Base-by-base conservation (phyloP, 2,797 vertebrate genomes). In the Sebastes wilsoni region DNA sequence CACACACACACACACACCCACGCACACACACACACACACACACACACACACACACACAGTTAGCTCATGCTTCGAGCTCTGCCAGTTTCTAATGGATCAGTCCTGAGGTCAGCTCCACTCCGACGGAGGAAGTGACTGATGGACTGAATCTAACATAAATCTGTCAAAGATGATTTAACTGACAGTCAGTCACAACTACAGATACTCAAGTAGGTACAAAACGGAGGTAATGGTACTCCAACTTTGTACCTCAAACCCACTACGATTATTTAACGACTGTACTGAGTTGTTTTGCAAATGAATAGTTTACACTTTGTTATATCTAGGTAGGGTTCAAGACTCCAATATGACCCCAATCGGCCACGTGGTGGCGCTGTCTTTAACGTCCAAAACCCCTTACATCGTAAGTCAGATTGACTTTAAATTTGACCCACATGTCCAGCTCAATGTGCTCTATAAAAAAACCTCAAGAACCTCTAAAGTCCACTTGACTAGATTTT, bases 61-160 rank as follows among this genome's bases (percentile, higher is more conserved):
- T 74, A 89, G 69, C 64, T 73, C 86, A 88, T 73, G 64, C 56
- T 36, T 23, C 25, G 18, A 68, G 66, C 30, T 28, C 38, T 82
- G 79, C 71, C 78, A 80, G 81, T 8, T 56, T 16, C 4, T 27
- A 55, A 81, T 16, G 36, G 66, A 27, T 72, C 61, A 52, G 16
- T 23, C 49, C 28, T 32, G 82, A 80, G 77, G 22, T 76, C 77
- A 56, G 72, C 46, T 66, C 20, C 28, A 7, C 59, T 28, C 52
- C 14, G 22, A 36, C 3, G 30, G 52, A 82, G n/a, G 46, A 55
- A 1, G 6, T 27, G 36, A 49, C 9, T 56, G 58, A 76, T 27
- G 38, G 36, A 56, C 27, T 32, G 59, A 52, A 4, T 8, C 46
- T 8, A 25, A 54, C 69, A 55, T 61, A 16, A 78, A 71, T 49